Evolutionary conservation across 2,888 invertebrate genomes (phyloP).

Genomic region (Tachystola acroxantha): DNA sequence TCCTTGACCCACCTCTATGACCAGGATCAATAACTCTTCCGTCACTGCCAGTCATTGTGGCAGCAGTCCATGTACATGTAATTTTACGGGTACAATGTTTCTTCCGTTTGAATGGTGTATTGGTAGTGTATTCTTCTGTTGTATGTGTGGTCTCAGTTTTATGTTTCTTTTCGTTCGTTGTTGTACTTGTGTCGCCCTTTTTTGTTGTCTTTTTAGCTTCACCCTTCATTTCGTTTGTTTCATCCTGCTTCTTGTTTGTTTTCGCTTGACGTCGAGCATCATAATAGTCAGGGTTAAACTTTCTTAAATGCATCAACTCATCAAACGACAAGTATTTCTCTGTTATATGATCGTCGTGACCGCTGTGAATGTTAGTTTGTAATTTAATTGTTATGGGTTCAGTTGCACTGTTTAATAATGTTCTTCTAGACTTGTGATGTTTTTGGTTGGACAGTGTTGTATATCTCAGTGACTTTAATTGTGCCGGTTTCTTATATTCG

Average conservation of each 20-base stretch:
- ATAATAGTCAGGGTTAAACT: slow-evolving; percentile 32
- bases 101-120: slow-evolving; percentile 42
- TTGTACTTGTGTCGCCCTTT: slow-evolving; percentile 1
- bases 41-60: slow-evolving; percentile 30
- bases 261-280: slow-evolving; percentile 29
- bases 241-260: background rate
- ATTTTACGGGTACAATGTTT: slow-evolving; percentile 60
- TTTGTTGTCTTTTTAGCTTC: slow-evolving; percentile 3
- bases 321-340: slow-evolving; percentile 70
- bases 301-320: slow-evolving; percentile 61
- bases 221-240: background rate
- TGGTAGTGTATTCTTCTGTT: slow-evolving; percentile 33
- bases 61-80: slow-evolving; percentile 65
- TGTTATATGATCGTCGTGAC: slow-evolving; percentile 29
- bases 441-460: slow-evolving; percentile 44
- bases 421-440: slow-evolving; percentile 29
- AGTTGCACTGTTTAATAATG: slow-evolving; percentile 24
- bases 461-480: slow-evolving; percentile 47
- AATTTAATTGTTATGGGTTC: slow-evolving; percentile 53
- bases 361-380: slow-evolving; percentile 18
- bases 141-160: slow-evolving; percentile 3
- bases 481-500: slow-evolving; percentile 30
- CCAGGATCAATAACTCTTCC: slow-evolving; percentile 25
- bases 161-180: background rate
- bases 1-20: slow-evolving; percentile 38